Conservation (phyloP, 2,113 vertebrate genomes). For the Hippocampus mohnikei region DNA sequence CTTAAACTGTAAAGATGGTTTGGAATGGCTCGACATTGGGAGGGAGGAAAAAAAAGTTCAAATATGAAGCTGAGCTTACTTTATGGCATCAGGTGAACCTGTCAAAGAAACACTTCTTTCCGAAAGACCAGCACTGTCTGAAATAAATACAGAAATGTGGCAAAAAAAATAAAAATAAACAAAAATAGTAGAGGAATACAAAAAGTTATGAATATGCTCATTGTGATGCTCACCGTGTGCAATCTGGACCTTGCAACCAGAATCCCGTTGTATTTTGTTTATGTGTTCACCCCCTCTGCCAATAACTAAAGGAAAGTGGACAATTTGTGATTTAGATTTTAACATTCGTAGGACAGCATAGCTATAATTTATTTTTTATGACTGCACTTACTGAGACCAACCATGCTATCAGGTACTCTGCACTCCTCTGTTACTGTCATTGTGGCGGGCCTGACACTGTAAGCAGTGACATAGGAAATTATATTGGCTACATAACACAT, state of each 20-base stretch:
- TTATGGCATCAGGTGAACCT: slow-evolving; percentile 80
- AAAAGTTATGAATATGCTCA: background rate
- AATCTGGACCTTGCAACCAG: slow-evolving; percentile 93
- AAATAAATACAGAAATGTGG: slow-evolving; percentile 1
- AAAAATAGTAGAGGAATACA: background rate
- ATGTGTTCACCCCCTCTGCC: slow-evolving; percentile 92
- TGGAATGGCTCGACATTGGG: background rate
- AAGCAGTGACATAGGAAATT: slow-evolving; percentile 8
- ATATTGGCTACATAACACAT: background rate
- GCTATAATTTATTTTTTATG: background rate
- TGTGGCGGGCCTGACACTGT: slow-evolving; percentile 70
- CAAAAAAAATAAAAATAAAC: slow-evolving; percentile 3
- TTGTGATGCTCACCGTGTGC: slow-evolving; percentile 76
- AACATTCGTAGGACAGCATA: background rate
- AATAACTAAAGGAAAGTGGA: slow-evolving; percentile 74
- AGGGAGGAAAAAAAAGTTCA: background rate
- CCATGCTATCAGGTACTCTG: slow-evolving; percentile 89
- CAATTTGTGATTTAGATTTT: slow-evolving; percentile 9
- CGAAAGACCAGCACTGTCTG: slow-evolving; percentile 85
- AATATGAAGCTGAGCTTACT: slow-evolving; percentile 71
- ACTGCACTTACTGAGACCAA: slow-evolving; percentile 87
- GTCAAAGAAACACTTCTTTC: slow-evolving; percentile 86
- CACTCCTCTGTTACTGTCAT: slow-evolving; percentile 85
- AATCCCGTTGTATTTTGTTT: slow-evolving; percentile 94
- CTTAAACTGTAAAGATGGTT: background rate